These are phyloP conservation scores for Orthosia incerta DNA, from an alignment of 2,888 invertebrate species.

Conservation along the genomic window DNA sequence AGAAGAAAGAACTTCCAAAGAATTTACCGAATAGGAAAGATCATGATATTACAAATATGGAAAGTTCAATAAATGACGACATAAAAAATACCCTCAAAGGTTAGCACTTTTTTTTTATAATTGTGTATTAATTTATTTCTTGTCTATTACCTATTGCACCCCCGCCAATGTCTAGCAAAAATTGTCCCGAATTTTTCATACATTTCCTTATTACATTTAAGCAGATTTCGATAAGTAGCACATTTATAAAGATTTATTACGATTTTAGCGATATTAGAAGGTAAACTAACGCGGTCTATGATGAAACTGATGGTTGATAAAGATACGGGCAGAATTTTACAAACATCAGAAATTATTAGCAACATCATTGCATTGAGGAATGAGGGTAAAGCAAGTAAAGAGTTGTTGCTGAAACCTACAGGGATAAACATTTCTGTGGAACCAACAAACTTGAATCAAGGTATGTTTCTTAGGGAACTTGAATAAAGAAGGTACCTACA, in stretches of 20 bases:
- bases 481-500: background rate
- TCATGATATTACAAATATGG: slow-evolving; percentile 9
- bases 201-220: background rate
- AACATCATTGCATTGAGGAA: slow-evolving; percentile 23
- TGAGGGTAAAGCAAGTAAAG: background rate
- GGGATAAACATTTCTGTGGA: background rate
- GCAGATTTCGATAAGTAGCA: background rate
- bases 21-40: slow-evolving; percentile 10
- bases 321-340: slow-evolving; percentile 18
- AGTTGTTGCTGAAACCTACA: background rate
- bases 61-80: slow-evolving; percentile 4
- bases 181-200: background rate
- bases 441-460: background rate
- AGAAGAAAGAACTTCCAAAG: background rate
- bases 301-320: slow-evolving; percentile 33
- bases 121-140: background rate
- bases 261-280: slow-evolving; percentile 29
- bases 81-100: slow-evolving; percentile 24
- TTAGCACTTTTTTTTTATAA: slow-evolving; percentile 3
- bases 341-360: slow-evolving; percentile 10
- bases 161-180: background rate
- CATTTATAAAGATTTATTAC: background rate
- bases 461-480: slow-evolving; percentile 3
- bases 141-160: background rate
- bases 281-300: slow-evolving; percentile 15